A percentile compares a stretch with the other conserved stretches of the same genome.
Evolutionary conservation across 2,888 invertebrate species (phyloP).

Genomic region (Pterostichus niger): DNA sequence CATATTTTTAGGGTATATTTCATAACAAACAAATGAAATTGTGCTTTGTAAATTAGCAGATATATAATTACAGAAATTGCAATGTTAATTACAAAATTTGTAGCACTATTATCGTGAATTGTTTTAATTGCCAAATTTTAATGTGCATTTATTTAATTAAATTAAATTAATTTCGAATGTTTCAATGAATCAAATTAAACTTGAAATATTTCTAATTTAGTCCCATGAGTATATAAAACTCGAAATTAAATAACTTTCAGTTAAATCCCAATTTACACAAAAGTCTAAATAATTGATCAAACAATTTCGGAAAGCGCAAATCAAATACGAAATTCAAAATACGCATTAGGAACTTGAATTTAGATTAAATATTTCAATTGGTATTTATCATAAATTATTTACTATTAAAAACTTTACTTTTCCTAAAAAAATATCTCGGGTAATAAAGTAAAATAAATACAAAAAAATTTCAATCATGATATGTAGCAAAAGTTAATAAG

Average conservation of each 20-base stretch:
- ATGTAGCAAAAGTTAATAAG: no score
- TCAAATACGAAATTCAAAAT: background rate
- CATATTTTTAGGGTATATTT: no score
- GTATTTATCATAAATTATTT: background rate
- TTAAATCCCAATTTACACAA: constrained; percentile 35
- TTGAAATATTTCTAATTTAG: constrained; percentile 44
- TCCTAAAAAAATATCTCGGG: no score
- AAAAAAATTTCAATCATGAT: no score
- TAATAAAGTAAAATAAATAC: no score
- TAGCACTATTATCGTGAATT: constrained; percentile 6
- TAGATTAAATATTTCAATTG: background rate
- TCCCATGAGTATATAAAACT: constrained; percentile 26
- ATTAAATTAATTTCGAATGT: constrained; percentile 29
- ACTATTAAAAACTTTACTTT: no score
- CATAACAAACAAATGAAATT: no score
- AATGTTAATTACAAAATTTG: constrained; percentile 41
- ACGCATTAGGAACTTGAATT: background rate
- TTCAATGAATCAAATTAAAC: constrained; percentile 27
- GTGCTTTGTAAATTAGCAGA: no score
- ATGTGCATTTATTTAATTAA: constrained; percentile 38
- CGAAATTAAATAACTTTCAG: constrained; percentile 42
- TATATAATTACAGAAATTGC: constrained; percentile 12
- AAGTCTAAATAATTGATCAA: constrained; percentile 39
- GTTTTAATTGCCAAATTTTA: constrained; percentile 24
- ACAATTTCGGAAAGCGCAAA: constrained; percentile 15